Conservation (phyloP, 2,797 vertebrate species). For the Paedocypris micromegethes region DNA sequence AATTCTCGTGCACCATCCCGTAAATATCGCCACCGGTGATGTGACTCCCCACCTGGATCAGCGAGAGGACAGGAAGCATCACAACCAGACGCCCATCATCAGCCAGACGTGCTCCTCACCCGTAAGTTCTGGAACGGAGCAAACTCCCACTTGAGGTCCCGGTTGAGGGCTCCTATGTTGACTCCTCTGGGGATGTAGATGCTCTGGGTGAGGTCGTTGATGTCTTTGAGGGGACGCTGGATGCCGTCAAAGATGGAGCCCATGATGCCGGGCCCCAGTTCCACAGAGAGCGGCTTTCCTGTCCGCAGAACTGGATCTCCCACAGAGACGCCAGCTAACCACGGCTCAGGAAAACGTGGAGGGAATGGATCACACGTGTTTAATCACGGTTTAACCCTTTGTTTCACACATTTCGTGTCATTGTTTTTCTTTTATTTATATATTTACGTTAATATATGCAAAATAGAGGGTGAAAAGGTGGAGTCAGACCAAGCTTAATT, state of each 20-base stretch:
- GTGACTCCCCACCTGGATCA: slow-evolving; percentile 77
- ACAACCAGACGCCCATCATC: too few relatives aligned
- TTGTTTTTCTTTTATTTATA: too few relatives aligned
- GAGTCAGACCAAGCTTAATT: too few relatives aligned
- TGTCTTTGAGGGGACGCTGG: slow-evolving; percentile 90
- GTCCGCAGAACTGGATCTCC: slow-evolving; percentile 95
- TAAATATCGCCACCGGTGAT: slow-evolving; percentile 90
- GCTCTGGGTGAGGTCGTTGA: slow-evolving; percentile 85
- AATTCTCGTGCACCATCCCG: slow-evolving; percentile 78
- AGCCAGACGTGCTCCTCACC: slow-evolving; percentile 60
- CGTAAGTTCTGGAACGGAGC: slow-evolving; percentile 79
- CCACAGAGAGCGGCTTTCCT: slow-evolving; percentile 92
- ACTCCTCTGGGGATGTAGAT: slow-evolving; percentile 97
- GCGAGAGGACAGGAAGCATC: background rate
- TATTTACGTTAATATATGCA: too few relatives aligned
- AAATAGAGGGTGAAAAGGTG: too few relatives aligned
- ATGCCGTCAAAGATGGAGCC: slow-evolving; percentile 98
- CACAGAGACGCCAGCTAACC: slow-evolving; percentile 87
- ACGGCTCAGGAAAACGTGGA: slow-evolving; percentile 64
- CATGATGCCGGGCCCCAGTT: slow-evolving; percentile 95
- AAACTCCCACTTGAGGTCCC: slow-evolving; percentile 92
- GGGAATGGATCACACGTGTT: background rate
- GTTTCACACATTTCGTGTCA: too few relatives aligned
- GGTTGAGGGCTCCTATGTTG: slow-evolving; percentile 88
- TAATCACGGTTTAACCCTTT: too few relatives aligned